Percentiles rank a stretch among this genome's conserved stretches.
These are phyloP conservation scores for Drosophila ercepeae DNA, from an alignment of 1,140 invertebrate genomes.

Conservation along the genomic window DNA sequence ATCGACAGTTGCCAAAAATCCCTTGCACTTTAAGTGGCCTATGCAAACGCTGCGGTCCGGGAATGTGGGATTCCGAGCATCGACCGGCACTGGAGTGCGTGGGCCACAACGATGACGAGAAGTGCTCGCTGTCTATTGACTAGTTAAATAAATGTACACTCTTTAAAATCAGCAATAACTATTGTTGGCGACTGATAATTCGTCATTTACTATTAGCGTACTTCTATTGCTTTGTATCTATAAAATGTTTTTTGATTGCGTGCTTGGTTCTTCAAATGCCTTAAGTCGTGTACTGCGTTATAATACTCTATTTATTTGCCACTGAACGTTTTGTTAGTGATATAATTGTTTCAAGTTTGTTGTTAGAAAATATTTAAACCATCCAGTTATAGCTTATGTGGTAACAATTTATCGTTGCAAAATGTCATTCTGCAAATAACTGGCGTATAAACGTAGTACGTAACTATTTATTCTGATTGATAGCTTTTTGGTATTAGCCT, in stretches of 20 bases:
- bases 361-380: conserved; percentile 8
- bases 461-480: conserved; percentile 21
- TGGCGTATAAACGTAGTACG: conserved; percentile 20
- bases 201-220: conserved; percentile 35
- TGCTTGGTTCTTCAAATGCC: conserved; percentile 15
- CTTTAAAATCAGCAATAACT: conserved; percentile 44
- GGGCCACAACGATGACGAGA: conserved; percentile 84
- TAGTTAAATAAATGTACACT: conserved; percentile 60
- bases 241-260: not conserved
- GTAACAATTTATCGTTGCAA: conserved; percentile 1
- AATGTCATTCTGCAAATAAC: conserved; percentile 13
- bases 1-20: conserved; percentile 91
- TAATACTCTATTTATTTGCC: conserved; percentile 19
- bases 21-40: conserved; percentile 95
- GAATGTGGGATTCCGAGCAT: conserved; percentile 96
- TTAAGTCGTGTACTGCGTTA: conserved; percentile 15
- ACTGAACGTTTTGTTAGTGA: conserved; percentile 1
- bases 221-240: not conserved
- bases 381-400: conserved; percentile 18
- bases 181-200: conserved; percentile 48
- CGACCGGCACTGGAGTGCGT: conserved; percentile 90
- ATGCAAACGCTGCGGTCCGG: conserved; percentile 94
- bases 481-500: conserved; percentile 27
- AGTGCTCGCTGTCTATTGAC: conserved; percentile 83
- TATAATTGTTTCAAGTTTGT: conserved; percentile 2